Percentiles rank a stretch among this genome's conserved stretches.
Evolutionary conservation across 2,113 vertebrate species (phyloP).

Genomic region (Genyomyrus donnyi): DNA sequence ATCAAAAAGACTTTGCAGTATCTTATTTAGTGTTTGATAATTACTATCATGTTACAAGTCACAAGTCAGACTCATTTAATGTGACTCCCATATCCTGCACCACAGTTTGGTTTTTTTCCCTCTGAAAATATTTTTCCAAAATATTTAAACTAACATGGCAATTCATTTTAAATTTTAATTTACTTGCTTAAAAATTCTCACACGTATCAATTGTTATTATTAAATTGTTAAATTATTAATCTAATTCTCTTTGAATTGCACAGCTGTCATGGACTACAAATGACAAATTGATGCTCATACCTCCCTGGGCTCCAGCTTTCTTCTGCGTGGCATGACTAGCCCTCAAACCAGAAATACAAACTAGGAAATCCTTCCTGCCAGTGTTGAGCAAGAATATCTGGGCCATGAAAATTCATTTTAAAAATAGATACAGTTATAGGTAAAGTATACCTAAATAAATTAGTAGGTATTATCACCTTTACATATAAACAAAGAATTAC

Average conservation of each 20-base stretch:
- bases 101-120: background rate
- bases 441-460: background rate
- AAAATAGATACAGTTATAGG: background rate
- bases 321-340: background rate
- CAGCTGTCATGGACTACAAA: background rate
- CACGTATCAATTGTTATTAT: background rate
- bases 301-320: background rate
- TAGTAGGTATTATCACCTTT: background rate
- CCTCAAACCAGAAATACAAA: background rate
- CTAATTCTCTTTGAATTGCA: background rate
- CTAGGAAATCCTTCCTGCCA: background rate
- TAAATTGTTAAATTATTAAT: background rate
- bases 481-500: background rate
- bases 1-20: background rate
- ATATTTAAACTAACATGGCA: background rate
- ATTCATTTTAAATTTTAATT: background rate
- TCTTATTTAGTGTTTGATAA: background rate
- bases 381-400: background rate
- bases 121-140: background rate
- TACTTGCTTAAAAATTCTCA: background rate
- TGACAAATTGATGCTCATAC: background rate
- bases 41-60: background rate
- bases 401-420: background rate
- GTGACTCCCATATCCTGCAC: background rate
- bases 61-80: background rate